Evolutionary conservation across 2,797 vertebrate species (phyloP).

Genomic region (Australoheros facetus): DNA sequence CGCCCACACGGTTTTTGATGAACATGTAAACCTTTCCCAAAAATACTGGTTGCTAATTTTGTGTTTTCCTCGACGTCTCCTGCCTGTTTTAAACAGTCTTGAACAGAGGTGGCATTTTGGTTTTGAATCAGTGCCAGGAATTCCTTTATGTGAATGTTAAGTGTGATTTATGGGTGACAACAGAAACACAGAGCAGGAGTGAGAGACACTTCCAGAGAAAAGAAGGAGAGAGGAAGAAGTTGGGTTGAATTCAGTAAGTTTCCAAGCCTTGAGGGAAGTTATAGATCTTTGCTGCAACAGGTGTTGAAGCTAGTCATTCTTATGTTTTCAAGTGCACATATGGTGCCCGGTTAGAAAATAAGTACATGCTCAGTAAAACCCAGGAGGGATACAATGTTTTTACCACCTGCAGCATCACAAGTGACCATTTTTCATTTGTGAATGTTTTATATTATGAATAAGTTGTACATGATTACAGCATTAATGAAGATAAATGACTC

Average conservation of each 20-base stretch:
- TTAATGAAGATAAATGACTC: conserved; percentile 45
- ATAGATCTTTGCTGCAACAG: conserved; percentile 53
- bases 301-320: conserved; percentile 54
- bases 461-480: not conserved
- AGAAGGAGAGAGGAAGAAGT: conserved; percentile 19
- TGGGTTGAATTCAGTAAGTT: conserved; percentile 10
- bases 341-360: conserved; percentile 13
- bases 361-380: conserved; percentile 12
- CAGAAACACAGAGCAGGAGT: conserved; percentile 31
- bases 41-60: conserved; percentile 64
- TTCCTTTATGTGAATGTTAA: conserved; percentile 63
- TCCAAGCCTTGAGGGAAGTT: conserved; percentile 55
- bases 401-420: conserved; percentile 36
- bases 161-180: conserved; percentile 70
- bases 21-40: conserved; percentile 50
- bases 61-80: conserved; percentile 54
- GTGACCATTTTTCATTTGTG: not conserved
- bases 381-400: conserved; percentile 17
- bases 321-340: conserved; percentile 15
- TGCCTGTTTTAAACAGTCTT: conserved; percentile 55
- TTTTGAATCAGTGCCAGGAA: conserved; percentile 62
- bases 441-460: not conserved
- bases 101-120: conserved; percentile 47
- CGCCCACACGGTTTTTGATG: conserved; percentile 43
- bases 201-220: conserved; percentile 12